Percentiles rank a stretch among this genome's conserved stretches.
These are phyloP conservation scores for Leucophora obtusa DNA, from an alignment of 2,888 invertebrate species.

Conservation along the genomic window DNA sequence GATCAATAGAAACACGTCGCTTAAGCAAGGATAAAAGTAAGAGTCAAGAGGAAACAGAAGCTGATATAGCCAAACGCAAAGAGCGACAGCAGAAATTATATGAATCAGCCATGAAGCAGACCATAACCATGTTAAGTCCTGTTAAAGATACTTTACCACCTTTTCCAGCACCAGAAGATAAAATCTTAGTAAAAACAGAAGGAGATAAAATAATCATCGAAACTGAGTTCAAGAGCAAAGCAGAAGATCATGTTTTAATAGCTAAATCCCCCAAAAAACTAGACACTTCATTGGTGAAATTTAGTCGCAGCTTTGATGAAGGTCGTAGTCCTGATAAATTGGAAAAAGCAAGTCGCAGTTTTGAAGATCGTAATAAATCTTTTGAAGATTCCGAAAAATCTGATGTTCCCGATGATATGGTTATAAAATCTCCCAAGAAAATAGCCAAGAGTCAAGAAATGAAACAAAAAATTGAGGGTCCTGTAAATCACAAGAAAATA, in stretches of 20 bases:
- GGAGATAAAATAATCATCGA: slow-evolving; percentile 85
- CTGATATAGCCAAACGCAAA: slow-evolving; percentile 84
- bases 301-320: slow-evolving; percentile 83
- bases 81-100: slow-evolving; percentile 87
- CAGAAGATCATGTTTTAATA: slow-evolving; percentile 87
- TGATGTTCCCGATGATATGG: slow-evolving; percentile 77
- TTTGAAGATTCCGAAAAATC: slow-evolving; percentile 83
- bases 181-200: slow-evolving; percentile 85
- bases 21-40: slow-evolving; percentile 82
- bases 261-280: slow-evolving; percentile 87
- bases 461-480: slow-evolving; percentile 83
- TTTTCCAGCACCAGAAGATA: slow-evolving; percentile 86
- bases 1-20: slow-evolving; percentile 82
- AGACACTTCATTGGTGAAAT: slow-evolving; percentile 82
- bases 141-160: slow-evolving; percentile 86
- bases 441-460: slow-evolving; percentile 82
- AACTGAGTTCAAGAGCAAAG: slow-evolving; percentile 86
- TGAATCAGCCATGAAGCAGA: slow-evolving; percentile 87
- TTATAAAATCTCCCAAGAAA: slow-evolving; percentile 82
- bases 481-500: slow-evolving; percentile 82
- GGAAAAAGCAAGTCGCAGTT: slow-evolving; percentile 82
- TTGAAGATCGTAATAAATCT: slow-evolving; percentile 83
- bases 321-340: slow-evolving; percentile 81
- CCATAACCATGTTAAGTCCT: slow-evolving; percentile 86
- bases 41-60: slow-evolving; percentile 86